Evolutionary conservation across 2,888 invertebrate species (phyloP).

Genomic region (Epistrophella euchroma): DNA sequence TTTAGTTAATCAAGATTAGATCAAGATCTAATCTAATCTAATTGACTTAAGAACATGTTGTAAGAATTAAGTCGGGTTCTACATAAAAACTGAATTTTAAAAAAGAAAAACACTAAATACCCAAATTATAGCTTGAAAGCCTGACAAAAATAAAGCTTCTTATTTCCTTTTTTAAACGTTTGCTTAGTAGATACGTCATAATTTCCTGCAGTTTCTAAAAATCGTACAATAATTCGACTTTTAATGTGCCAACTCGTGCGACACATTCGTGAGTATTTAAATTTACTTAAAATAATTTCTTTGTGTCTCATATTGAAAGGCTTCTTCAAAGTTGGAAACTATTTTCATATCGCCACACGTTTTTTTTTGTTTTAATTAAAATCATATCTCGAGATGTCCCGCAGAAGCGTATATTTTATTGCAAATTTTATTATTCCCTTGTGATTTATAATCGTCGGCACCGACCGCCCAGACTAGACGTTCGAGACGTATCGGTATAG

Average conservation of each 20-base stretch:
- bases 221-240: neutral
- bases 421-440: slow-evolving; percentile 32
- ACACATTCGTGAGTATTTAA: neutral
- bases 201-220: too few relatives aligned
- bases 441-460: neutral
- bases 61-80: too few relatives aligned
- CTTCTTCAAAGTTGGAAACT: neutral
- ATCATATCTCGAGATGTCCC: slow-evolving; percentile 49
- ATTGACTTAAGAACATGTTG: too few relatives aligned
- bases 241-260: neutral
- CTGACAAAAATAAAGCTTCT: too few relatives aligned
- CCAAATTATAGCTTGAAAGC: too few relatives aligned
- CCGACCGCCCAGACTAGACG: neutral
- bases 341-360: neutral
- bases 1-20: too few relatives aligned
- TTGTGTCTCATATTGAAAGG: neutral
- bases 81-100: too few relatives aligned
- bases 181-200: too few relatives aligned
- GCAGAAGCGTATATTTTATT: slow-evolving; percentile 43
- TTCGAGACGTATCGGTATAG: neutral
- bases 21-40: too few relatives aligned
- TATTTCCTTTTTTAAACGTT: too few relatives aligned
- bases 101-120: too few relatives aligned
- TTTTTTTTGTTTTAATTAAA: neutral
- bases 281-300: neutral